These are phyloP conservation scores for Amazona guildingii DNA, from an alignment of 2,113 vertebrate genomes.

Conservation along the genomic window DNA sequence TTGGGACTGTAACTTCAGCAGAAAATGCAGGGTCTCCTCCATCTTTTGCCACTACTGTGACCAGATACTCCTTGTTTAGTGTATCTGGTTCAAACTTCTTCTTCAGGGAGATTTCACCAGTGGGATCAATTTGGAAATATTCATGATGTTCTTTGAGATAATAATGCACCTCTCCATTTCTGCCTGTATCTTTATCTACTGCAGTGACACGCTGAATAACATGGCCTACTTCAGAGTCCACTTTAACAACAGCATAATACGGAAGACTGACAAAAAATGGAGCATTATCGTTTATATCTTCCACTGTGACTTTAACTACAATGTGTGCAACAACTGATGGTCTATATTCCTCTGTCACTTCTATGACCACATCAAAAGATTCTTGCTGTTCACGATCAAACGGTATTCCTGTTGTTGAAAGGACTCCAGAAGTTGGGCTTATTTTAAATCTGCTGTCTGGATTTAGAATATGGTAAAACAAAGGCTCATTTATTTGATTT, in stretches of 20 bases:
- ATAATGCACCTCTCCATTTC: slow-evolving; percentile 87
- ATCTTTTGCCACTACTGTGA: slow-evolving; percentile 88
- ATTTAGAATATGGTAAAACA: slow-evolving; percentile 93
- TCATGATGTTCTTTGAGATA: slow-evolving; percentile 86
- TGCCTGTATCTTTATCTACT: slow-evolving; percentile 85
- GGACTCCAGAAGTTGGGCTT: slow-evolving; percentile 89
- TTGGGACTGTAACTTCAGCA: slow-evolving; percentile 83
- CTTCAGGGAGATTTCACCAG: slow-evolving; percentile 87
- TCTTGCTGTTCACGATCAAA: slow-evolving; percentile 92
- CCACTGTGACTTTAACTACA: slow-evolving; percentile 84
- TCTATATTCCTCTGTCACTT: slow-evolving; percentile 85
- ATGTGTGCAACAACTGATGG: slow-evolving; percentile 83
- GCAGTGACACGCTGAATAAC: slow-evolving; percentile 86
- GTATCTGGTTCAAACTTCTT: slow-evolving; percentile 86
- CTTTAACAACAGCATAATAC: slow-evolving; percentile 89
- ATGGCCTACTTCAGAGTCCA: slow-evolving; percentile 86
- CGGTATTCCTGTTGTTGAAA: slow-evolving; percentile 88
- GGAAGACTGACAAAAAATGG: slow-evolving; percentile 93
- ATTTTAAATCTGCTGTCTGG: slow-evolving; percentile 92
- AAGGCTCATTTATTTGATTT: slow-evolving; percentile 90
- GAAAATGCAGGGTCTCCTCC: slow-evolving; percentile 86
- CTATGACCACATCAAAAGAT: slow-evolving; percentile 86
- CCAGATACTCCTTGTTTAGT: slow-evolving; percentile 85
- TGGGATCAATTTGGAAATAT: slow-evolving; percentile 84
- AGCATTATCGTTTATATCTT: slow-evolving; percentile 91